phyloP scores from a whole-genome alignment of 2,113 vertebrate genomes.

The Manacus vitellinus region DNA sequence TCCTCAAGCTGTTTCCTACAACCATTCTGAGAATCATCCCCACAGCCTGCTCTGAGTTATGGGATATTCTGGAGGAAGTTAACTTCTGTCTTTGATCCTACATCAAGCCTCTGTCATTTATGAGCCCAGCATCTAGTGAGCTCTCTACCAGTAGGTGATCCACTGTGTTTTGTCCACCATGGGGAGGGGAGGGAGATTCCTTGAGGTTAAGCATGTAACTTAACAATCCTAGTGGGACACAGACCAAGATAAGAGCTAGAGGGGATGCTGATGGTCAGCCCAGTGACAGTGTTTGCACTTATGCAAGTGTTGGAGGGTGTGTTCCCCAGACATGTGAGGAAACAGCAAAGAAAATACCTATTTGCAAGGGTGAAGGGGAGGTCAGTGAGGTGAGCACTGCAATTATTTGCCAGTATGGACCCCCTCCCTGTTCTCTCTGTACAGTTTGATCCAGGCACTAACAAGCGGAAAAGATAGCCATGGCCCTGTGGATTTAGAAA shows the following conservation, averaged over 20 bases:
- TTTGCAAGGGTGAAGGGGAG: slow-evolving; percentile 26
- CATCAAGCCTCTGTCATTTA: background rate
- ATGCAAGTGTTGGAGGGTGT: background rate
- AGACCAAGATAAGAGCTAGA: slow-evolving; percentile 16
- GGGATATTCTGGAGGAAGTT: background rate
- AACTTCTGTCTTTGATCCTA: background rate
- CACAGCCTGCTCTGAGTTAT: background rate
- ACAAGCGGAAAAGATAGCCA: background rate
- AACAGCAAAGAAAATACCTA: background rate
- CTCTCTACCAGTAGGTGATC: background rate
- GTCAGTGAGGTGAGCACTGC: background rate
- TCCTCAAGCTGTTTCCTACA: background rate
- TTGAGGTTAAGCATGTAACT: background rate
- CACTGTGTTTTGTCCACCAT: background rate
- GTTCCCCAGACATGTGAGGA: slow-evolving; percentile 9
- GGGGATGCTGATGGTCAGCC: background rate
- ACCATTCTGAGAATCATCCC: background rate
- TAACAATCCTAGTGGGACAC: background rate
- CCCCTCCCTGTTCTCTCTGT: background rate
- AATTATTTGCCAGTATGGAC: background rate
- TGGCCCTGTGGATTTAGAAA: background rate
- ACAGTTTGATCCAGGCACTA: background rate
- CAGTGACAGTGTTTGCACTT: background rate
- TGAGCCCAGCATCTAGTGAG: background rate
- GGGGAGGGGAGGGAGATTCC: background rate